These are phyloP conservation scores for Diogma glabrata DNA, from an alignment of 2,888 invertebrate genomes.

Conservation along the genomic window DNA sequence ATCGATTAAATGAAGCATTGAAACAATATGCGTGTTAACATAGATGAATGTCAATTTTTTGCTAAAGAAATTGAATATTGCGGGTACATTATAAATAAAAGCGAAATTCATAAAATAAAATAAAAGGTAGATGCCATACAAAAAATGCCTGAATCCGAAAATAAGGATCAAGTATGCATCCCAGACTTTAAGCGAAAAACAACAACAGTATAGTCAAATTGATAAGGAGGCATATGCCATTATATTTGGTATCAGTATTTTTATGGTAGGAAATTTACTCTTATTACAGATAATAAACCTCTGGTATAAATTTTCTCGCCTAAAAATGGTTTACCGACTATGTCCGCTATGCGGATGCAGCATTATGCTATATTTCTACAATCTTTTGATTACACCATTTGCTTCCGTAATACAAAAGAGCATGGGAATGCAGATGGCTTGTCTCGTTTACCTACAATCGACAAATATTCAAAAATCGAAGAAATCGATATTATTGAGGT, in stretches of 20 bases:
- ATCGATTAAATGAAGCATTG: too few species aligned
- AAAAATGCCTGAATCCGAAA: too few species aligned
- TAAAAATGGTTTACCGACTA: constrained; percentile 16
- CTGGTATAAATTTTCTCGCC: constrained; percentile 17
- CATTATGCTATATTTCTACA: constrained; percentile 20
- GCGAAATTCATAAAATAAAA: too few species aligned
- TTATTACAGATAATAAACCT: not conserved
- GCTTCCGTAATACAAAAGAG: constrained; percentile 12
- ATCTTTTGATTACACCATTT: constrained; percentile 19
- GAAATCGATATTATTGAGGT: not conserved
- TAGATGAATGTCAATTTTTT: too few species aligned
- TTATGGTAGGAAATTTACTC: constrained; percentile 24
- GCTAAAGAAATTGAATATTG: too few species aligned
- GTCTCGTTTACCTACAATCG: not conserved
- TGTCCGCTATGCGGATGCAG: constrained; percentile 20
- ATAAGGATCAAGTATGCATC: constrained; percentile 1
- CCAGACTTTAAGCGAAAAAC: not conserved
- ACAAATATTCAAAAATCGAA: not conserved
- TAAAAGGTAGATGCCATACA: too few species aligned
- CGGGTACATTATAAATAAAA: too few species aligned
- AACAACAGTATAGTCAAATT: not conserved
- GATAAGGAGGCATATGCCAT: constrained; percentile 23
- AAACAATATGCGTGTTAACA: too few species aligned
- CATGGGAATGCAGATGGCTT: not conserved
- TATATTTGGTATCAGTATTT: constrained; percentile 30